These are phyloP conservation scores for Gisinianus flammeolus DNA, from an alignment of 2,888 invertebrate genomes.

Conservation along the genomic window DNA sequence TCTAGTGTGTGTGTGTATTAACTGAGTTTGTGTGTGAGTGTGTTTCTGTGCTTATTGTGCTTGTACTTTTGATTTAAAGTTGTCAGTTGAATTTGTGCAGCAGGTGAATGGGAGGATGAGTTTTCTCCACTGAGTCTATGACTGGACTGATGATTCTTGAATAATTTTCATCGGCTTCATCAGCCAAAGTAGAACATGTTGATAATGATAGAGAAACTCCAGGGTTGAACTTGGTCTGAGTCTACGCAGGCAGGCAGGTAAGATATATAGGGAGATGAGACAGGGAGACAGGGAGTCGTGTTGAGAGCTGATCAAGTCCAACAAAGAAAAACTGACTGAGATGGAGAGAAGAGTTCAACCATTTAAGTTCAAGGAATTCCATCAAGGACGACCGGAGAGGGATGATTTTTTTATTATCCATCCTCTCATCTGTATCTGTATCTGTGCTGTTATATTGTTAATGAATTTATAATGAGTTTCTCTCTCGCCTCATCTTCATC, in stretches of 20 bases:
- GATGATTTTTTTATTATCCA: conserved; percentile 31
- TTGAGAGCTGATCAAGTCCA: conserved; percentile 1
- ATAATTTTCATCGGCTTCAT: not conserved
- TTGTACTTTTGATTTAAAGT: not conserved
- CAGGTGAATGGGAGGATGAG: not conserved
- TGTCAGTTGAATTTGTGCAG: not conserved
- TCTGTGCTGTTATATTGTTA: conserved; percentile 27
- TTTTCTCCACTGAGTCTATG: conserved; percentile 31
- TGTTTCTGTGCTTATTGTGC: not conserved
- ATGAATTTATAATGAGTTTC: conserved; percentile 34
- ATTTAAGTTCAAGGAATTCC: conserved; percentile 41
- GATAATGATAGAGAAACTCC: not conserved
- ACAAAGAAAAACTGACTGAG: conserved; percentile 3
- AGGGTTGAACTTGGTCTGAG: not conserved
- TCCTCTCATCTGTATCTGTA: not conserved
- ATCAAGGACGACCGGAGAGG: conserved; percentile 41
- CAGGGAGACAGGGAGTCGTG: not conserved
- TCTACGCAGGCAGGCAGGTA: not conserved
- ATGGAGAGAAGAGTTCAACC: conserved; percentile 26
- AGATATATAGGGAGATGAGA: not conserved
- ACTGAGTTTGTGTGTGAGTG: not conserved
- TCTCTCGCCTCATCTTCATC: conserved; percentile 13
- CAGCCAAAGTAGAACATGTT: conserved; percentile 2
- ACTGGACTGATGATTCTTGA: conserved; percentile 21
- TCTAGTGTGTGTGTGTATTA: not conserved